Percentiles rank a stretch among this genome's conserved stretches.
These are phyloP conservation scores for Pelodiscus sinensis DNA, from an alignment of 2,113 vertebrate species.

Conservation along the genomic window DNA sequence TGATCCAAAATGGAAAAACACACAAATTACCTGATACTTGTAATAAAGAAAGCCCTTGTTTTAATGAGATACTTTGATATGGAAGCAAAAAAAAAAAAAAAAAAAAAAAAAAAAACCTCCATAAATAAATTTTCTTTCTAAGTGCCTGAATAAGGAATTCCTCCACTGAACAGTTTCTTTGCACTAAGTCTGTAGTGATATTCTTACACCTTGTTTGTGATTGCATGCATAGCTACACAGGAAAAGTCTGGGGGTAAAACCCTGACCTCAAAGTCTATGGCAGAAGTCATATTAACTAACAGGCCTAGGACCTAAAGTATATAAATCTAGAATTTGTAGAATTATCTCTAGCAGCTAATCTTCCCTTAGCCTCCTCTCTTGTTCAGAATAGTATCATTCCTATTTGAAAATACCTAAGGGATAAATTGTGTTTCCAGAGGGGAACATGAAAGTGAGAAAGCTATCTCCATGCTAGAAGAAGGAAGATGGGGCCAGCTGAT, in stretches of 20 bases:
- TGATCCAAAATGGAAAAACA: background rate
- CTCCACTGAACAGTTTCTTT: background rate
- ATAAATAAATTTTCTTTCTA: background rate
- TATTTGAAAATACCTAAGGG: background rate
- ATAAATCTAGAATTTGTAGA: constrained; percentile 35
- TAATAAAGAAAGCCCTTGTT: background rate
- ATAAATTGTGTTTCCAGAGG: background rate
- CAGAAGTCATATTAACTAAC: background rate
- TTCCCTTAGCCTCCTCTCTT: background rate
- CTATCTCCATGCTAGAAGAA: background rate
- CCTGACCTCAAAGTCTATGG: background rate
- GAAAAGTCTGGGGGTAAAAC: background rate
- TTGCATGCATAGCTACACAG: background rate
- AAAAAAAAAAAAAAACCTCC: background rate
- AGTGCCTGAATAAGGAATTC: background rate
- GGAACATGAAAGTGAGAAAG: fast-evolving
- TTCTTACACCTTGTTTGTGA: background rate
- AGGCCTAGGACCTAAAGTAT: background rate
- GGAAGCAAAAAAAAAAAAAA: background rate
- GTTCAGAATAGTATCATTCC: background rate
- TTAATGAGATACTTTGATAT: background rate
- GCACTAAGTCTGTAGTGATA: background rate
- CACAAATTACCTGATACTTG: fast-evolving
- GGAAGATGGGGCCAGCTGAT: background rate
- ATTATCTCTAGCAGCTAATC: background rate